These are phyloP conservation scores for Geococcyx californianus DNA, from an alignment of 2,113 vertebrate genomes.

Conservation along the genomic window DNA sequence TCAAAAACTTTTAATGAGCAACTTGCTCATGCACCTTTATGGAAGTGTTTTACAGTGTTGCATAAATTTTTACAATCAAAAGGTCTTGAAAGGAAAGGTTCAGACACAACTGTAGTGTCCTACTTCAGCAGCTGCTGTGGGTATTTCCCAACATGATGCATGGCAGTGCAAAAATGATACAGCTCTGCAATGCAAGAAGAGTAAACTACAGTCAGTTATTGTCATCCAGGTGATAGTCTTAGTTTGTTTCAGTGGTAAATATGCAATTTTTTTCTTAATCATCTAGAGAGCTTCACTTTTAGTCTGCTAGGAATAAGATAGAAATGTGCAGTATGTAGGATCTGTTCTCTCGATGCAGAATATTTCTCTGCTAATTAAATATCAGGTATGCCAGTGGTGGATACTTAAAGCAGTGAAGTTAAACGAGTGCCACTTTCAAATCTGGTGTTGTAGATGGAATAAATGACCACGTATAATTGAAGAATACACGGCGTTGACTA, in stretches of 20 bases:
- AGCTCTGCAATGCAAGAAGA: neutral
- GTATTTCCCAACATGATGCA: neutral
- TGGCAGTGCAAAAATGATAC: neutral
- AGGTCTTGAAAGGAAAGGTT: neutral
- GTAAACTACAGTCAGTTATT: neutral
- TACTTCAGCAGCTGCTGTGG: neutral
- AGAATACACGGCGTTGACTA: fast-evolving
- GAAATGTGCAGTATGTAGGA: neutral
- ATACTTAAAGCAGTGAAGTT: neutral
- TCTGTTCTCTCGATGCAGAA: neutral
- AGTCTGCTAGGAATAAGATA: neutral
- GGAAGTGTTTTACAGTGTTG: neutral
- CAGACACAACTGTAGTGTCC: neutral
- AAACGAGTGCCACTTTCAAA: neutral
- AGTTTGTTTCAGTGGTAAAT: neutral
- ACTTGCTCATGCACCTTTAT: neutral
- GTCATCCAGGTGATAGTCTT: neutral
- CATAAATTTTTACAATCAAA: neutral
- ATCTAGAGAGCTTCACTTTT: neutral
- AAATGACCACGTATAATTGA: neutral
- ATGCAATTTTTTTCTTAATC: neutral
- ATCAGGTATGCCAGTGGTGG: neutral
- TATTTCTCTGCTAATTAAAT: neutral
- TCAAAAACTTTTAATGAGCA: neutral
- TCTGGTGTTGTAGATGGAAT: neutral